These are phyloP conservation scores for Uloborus diversus DNA, from an alignment of 1,140 invertebrate genomes.

Conservation along the genomic window DNA sequence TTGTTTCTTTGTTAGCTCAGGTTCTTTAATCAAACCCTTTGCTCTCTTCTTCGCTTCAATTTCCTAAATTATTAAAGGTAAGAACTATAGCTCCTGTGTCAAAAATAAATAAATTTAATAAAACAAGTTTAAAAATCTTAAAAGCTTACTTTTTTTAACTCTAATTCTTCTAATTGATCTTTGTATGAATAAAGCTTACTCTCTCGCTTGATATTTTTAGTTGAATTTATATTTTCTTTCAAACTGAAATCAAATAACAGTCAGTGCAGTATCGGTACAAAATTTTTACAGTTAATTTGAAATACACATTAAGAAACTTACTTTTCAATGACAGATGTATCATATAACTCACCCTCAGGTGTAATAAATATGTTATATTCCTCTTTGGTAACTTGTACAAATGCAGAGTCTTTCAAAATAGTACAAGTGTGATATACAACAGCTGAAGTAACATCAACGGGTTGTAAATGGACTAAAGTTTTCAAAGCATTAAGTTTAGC, in stretches of 20 bases:
- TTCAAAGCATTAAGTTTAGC: constrained; percentile 64
- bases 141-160: constrained; percentile 75
- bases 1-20: constrained; percentile 87
- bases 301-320: constrained; percentile 64
- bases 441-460: constrained; percentile 72
- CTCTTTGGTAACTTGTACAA: constrained; percentile 80
- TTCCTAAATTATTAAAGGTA: constrained; percentile 69
- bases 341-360: constrained; percentile 89
- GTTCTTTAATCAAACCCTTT: constrained; percentile 78
- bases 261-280: no score
- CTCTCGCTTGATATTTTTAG: constrained; percentile 92
- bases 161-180: constrained; percentile 94
- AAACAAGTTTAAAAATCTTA: background rate
- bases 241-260: no score
- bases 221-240: constrained; percentile 66
- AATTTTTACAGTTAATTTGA: background rate
- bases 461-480: constrained; percentile 72
- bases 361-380: constrained; percentile 91
- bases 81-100: background rate
- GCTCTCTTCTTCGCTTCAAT: constrained; percentile 86
- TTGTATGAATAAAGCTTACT: constrained; percentile 97
- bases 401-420: constrained; percentile 73
- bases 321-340: constrained; percentile 87
- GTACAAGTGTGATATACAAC: constrained; percentile 70
- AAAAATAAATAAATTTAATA: background rate